phyloP scores from a whole-genome alignment of 2,888 invertebrate genomes.

The Amphipoea oculea region DNA sequence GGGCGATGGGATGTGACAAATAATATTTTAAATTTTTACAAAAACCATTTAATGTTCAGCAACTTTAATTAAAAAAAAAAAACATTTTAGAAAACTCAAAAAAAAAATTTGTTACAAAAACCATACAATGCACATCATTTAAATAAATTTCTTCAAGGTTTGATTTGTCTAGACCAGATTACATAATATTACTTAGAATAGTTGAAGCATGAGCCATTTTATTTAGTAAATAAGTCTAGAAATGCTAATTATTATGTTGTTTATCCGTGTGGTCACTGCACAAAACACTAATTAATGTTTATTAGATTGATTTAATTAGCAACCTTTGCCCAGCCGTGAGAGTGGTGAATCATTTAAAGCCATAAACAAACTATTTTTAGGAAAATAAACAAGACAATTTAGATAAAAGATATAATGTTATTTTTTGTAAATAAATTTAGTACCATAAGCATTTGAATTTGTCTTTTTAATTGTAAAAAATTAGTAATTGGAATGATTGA shows the following conservation, averaged over 20 bases:
- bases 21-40: neutral
- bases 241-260: slow-evolving; percentile 30
- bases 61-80: neutral
- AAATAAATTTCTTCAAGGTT: neutral
- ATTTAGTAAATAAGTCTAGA: slow-evolving; percentile 18
- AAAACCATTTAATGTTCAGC: neutral
- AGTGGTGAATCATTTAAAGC: slow-evolving; percentile 13
- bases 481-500: slow-evolving; percentile 3
- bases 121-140: neutral
- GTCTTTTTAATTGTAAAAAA: neutral
- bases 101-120: neutral
- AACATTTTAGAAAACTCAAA: neutral
- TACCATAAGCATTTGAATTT: neutral
- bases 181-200: neutral
- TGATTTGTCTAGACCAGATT: slow-evolving; percentile 8
- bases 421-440: neutral
- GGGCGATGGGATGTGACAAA: neutral
- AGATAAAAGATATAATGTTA: neutral
- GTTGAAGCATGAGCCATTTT: slow-evolving; percentile 6
- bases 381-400: slow-evolving; percentile 17
- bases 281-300: slow-evolving; percentile 25
- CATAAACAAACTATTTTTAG: slow-evolving; percentile 4
- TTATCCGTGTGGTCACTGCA: slow-evolving; percentile 28
- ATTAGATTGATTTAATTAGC: slow-evolving; percentile 44
- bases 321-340: slow-evolving; percentile 41